Conservation (phyloP, 2,113 vertebrate genomes). For the Murina feae region DNA sequence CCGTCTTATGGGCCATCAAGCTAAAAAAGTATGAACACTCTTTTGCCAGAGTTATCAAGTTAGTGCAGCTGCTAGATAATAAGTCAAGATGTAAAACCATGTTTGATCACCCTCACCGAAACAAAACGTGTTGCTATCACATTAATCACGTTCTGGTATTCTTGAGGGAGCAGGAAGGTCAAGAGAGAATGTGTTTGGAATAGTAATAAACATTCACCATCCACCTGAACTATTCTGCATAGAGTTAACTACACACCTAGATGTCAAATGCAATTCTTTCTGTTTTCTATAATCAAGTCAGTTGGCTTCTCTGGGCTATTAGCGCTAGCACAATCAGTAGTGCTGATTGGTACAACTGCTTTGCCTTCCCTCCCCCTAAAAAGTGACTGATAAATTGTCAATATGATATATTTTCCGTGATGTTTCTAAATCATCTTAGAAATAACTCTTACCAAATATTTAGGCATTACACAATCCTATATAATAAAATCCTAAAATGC, state of each 20-base stretch:
- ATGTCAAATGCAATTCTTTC: neutral
- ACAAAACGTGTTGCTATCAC: neutral
- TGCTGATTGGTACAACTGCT: neutral
- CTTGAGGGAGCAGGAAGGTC: neutral
- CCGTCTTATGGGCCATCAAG: neutral
- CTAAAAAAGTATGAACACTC: slow-evolving; percentile 29
- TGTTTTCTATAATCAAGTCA: neutral
- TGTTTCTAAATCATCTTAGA: slow-evolving; percentile 1
- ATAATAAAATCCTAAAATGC: no score
- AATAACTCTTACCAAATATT: slow-evolving; percentile 16
- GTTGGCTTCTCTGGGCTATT: neutral
- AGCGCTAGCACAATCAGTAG: neutral
- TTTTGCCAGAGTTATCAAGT: slow-evolving; percentile 21
- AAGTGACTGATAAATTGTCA: slow-evolving; percentile 24
- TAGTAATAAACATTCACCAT: neutral
- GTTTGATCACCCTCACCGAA: neutral
- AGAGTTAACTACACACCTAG: neutral
- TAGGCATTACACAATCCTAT: neutral
- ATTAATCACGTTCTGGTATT: slow-evolving; percentile 55
- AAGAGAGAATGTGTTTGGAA: slow-evolving; percentile 41
- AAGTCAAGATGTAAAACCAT: slow-evolving; percentile 14
- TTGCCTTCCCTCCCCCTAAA: neutral
- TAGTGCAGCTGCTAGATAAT: neutral
- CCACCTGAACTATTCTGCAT: neutral
- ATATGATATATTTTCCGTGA: neutral